phyloP scores from a whole-genome alignment of 2,113 vertebrate genomes.

The Malurus elegans region DNA sequence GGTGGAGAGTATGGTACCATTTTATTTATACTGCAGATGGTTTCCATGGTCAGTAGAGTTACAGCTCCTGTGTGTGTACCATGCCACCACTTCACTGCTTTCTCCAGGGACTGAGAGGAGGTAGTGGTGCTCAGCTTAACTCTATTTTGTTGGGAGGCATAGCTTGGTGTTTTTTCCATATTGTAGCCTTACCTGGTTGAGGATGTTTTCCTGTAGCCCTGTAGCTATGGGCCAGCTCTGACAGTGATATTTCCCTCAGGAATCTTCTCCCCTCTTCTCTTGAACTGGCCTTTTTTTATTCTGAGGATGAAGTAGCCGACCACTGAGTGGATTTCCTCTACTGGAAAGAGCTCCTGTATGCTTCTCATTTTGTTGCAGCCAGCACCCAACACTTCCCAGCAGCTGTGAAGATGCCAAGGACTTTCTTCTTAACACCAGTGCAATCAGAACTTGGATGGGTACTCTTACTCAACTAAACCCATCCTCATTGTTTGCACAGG shows the following conservation, averaged over 20 bases:
- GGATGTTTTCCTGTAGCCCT: not conserved
- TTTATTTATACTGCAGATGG: not conserved
- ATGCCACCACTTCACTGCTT: conserved; percentile 34
- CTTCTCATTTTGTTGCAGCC: not conserved
- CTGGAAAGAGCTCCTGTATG: conserved; percentile 6
- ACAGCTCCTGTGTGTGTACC: conserved; percentile 41
- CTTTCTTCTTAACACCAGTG: conserved; percentile 24
- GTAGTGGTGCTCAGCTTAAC: conserved; percentile 17
- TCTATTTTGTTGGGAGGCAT: not conserved
- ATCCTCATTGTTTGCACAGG: not conserved
- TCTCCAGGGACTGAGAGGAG: conserved; percentile 56
- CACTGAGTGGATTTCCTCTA: not conserved
- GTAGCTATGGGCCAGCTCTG: conserved; percentile 16
- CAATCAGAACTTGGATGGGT: conserved; percentile 14
- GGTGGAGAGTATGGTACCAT: not conserved
- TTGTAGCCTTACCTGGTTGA: not conserved
- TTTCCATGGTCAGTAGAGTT: not conserved
- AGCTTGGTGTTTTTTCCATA: not conserved
- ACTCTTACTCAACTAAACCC: not conserved
- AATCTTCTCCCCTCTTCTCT: conserved; percentile 41
- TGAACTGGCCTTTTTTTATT: conserved; percentile 35
- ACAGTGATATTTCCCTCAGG: conserved; percentile 61
- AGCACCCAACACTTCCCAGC: not conserved
- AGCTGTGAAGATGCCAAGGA: conserved; percentile 57
- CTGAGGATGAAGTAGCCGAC: not conserved